Base-by-base conservation (phyloP, 2,113 vertebrate species). In the Urocitellus parryii region DNA sequence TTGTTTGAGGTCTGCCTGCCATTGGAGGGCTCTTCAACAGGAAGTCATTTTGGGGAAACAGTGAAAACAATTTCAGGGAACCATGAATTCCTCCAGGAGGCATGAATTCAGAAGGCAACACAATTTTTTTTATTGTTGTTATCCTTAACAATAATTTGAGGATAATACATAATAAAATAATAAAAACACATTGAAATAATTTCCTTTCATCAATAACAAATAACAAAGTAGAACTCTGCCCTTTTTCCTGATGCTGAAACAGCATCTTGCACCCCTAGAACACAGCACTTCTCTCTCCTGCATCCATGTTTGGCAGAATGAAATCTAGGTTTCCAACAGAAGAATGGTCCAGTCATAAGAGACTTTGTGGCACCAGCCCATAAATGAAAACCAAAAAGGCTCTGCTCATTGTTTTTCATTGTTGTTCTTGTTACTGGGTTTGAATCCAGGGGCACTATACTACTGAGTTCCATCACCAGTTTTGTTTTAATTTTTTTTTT, bases 351-450 rank as follows among this genome's bases (percentile, higher is more conserved):
- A 86, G 32, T 77, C 12, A 34, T 1, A 92, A 88, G 80, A 93
- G 96, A 97, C 78, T 53, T 91, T 45, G 91, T 17, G 95, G 90
- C 68, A 98, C 97, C 96, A 97, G 68, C 68, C 32, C 90, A 63
- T 14, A 74, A 98, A 96, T 67, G 84, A 76, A 91, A 96, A 97
- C 96, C 91, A 93, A 95, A 96, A 98, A 95, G 53, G 8, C 63
- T 56, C 90, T 97, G 85, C 95, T 98, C 95, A 97, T 97, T 97
- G 9, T 63, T 63, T 63, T 63, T 58, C 20, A 18, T 58, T 58
- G 20, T 58, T 63, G 24, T 63, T 63, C 25, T 24, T 63, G 25
- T 63, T 25, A 63, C 24, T 63, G 61, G 61, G 61, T 24, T 27
- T 63, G 61, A 63, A 63, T 2, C 61, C 61, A 63, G 61, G 61